phyloP scores from a whole-genome alignment of 2,797 vertebrate genomes.

The Taeniopygia guttata region DNA sequence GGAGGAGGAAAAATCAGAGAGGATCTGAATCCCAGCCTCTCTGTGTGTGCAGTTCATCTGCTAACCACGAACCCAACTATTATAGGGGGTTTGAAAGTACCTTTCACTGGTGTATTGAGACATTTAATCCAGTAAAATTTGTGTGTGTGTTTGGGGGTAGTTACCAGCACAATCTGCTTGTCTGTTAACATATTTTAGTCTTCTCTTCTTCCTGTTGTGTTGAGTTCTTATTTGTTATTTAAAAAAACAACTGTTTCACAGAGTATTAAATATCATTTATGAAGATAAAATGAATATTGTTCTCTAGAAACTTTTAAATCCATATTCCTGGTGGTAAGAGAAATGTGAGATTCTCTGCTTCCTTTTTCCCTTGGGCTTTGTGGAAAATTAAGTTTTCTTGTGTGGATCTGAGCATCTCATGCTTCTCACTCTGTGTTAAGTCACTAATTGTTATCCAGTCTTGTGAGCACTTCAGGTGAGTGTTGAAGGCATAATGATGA shows the following conservation, averaged over 20 bases:
- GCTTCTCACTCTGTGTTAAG: neutral
- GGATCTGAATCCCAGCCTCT: neutral
- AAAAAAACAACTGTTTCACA: neutral
- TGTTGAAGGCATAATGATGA: neutral
- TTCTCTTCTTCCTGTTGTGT: neutral
- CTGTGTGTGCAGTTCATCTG: neutral
- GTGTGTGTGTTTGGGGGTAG: neutral
- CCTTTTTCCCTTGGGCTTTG: neutral
- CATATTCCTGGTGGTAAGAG: neutral
- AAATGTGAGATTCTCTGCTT: neutral
- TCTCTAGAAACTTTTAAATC: neutral
- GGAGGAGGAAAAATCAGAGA: neutral
- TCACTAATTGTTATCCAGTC: neutral
- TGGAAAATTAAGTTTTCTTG: neutral
- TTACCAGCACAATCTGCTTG: neutral
- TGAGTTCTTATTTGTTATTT: neutral
- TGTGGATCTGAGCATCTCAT: neutral
- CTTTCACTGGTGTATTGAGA: neutral
- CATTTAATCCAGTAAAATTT: neutral
- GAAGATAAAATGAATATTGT: neutral
- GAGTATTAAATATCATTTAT: neutral
- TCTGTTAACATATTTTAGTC: neutral
- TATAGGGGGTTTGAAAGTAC: neutral
- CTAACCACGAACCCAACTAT: accelerated
- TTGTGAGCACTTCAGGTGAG: neutral